These are phyloP conservation scores for Sipha flava DNA, from an alignment of 1,140 invertebrate species.

Conservation along the genomic window DNA sequence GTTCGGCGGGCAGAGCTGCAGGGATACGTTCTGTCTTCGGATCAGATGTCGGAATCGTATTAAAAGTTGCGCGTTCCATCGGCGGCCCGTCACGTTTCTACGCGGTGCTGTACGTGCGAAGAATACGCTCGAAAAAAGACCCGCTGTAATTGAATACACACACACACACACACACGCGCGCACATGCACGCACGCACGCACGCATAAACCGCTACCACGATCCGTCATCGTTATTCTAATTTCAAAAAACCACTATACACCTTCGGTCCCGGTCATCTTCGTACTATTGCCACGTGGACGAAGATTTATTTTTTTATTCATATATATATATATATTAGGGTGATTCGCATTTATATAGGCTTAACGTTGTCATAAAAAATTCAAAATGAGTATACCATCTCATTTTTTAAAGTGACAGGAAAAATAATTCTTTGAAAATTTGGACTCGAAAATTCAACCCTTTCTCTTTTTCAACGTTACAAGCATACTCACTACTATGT, in stretches of 20 bases:
- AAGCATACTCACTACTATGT: no score
- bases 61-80: neutral
- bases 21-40: neutral
- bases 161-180: no score
- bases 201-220: neutral
- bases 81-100: neutral
- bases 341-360: no score
- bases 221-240: neutral
- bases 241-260: neutral
- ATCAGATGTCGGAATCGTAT: slow-evolving; percentile 29
- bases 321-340: neutral
- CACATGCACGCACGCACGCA: neutral
- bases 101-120: neutral
- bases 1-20: no score
- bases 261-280: neutral
- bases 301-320: neutral
- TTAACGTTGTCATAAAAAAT: no score
- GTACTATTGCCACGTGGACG: neutral
- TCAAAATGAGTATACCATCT: no score
- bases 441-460: no score
- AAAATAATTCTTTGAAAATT: no score
- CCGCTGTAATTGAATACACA: slow-evolving; percentile 21
- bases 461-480: no score
- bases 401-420: no score
- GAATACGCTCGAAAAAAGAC: slow-evolving; percentile 9